Base-by-base conservation (phyloP, 2,888 invertebrate genomes). In the Hirtodrosophila duncani region DNA sequence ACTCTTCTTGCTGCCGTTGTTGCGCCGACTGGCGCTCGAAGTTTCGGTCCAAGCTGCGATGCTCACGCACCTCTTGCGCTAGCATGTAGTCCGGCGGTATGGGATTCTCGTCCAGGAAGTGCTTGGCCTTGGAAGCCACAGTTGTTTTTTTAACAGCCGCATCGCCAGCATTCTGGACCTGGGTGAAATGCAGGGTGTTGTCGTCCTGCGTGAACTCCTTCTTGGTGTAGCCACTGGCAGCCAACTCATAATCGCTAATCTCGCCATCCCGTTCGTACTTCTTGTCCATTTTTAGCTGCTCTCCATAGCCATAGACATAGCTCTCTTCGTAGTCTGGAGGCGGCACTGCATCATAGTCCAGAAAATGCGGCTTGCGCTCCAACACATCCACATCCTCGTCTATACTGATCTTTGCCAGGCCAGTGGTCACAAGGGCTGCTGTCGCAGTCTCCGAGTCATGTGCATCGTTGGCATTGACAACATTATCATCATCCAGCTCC, bases 291-390 rank as follows among this genome's bases (percentile, higher is more conserved):
- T 86, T 87, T 7, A 87, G 64, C 50, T 84, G 80, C 61, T 87
- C 87, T 0, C 87, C 86, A 24, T 63, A 59, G 17, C 60, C 42
- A 0, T 61, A 38, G 1, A 67, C 67, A 39, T 70, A 69, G 13
- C 62, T 66, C 20, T 86, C 84, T 14, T 85, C 82, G 52, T 85
- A 85, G 13, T 88, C 89, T 44, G 90, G 88, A 45, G 90, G 89
- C 37, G 88, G 88, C 39, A 89, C 89, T 49, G 89, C 90, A 83
- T 91, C 91, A 68, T 91, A 91, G 71, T 91, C 91, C 36, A 91
- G 87, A 71, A 91, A 91, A 84, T 91, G 91, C 14, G 90, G 89
- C 67, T 89, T 89, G 66, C 88, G 88, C 34, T 88, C 84, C 5
- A 83, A 65, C 3, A 84, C 82, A 46, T 84, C 85, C 3, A 85